Percentiles rank a stretch among this genome's conserved stretches.
These are phyloP conservation scores for Galeruca laticollis DNA, from an alignment of 2,888 invertebrate genomes.

Conservation along the genomic window DNA sequence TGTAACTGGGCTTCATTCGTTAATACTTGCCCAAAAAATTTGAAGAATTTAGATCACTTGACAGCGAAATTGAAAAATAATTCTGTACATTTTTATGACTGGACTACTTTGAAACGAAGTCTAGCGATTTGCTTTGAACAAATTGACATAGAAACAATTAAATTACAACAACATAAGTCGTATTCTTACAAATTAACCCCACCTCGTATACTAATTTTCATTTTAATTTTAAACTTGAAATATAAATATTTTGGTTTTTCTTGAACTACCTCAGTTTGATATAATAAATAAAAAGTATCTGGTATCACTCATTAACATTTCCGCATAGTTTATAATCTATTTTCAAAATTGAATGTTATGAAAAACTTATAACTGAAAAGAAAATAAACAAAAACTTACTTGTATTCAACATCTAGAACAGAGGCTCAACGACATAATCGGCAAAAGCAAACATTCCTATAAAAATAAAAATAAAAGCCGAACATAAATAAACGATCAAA, in stretches of 20 bases:
- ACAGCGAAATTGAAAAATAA: too few species aligned
- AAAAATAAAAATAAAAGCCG: constrained; percentile 65
- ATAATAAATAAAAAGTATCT: not conserved
- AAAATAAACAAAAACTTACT: constrained; percentile 69
- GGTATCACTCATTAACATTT: too few species aligned
- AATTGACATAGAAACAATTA: too few species aligned
- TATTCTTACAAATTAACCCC: not conserved
- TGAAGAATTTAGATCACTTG: too few species aligned
- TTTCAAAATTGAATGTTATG: not conserved
- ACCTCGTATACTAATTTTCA: not conserved
- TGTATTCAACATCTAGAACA: constrained; percentile 68
- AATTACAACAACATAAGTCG: too few species aligned
- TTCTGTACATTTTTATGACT: too few species aligned
- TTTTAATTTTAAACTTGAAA: not conserved
- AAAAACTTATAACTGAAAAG: not conserved
- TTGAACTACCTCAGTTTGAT: not conserved
- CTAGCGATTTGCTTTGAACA: too few species aligned
- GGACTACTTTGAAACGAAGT: too few species aligned
- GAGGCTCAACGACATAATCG: constrained; percentile 45
- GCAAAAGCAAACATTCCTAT: constrained; percentile 58
- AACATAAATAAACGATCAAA: constrained; percentile 63
- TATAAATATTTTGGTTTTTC: not conserved
- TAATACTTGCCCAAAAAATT: too few species aligned
- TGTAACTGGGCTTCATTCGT: too few species aligned
- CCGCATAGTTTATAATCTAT: not conserved